Evolutionary conservation across 37 sponge, comb jelly and placozoan genomes (phyloP).

Genomic region (Haliclona indistincta): DNA sequence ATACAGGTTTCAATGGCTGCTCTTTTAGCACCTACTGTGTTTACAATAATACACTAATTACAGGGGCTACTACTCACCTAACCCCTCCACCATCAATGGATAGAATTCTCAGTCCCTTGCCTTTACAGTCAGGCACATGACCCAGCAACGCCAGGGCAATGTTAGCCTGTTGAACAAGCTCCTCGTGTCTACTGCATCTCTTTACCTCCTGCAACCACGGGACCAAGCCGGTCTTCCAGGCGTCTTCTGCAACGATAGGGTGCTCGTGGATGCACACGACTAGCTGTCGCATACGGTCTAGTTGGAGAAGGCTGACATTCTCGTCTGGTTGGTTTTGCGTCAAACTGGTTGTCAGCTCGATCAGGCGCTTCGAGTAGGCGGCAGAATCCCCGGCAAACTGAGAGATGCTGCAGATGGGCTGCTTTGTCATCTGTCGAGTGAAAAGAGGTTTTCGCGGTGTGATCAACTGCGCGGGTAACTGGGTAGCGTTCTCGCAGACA

Average conservation of each 20-base stretch:
- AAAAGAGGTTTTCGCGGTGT: too few species aligned
- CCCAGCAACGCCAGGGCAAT: slow-evolving; percentile 59
- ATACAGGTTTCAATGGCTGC: too few species aligned
- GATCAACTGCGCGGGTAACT: too few species aligned
- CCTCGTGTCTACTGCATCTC: slow-evolving; percentile 9
- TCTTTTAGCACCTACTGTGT: too few species aligned
- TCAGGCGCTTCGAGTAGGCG: too few species aligned
- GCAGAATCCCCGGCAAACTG: too few species aligned
- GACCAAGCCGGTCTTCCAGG: slow-evolving; percentile 31
- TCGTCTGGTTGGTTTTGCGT: too few species aligned
- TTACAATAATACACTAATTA: neutral
- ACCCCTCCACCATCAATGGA: slow-evolving; percentile 85
- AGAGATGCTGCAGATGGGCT: too few species aligned
- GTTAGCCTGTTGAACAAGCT: slow-evolving; percentile 48
- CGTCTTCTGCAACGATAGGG: neutral
- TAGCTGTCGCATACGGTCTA: slow-evolving; percentile 33
- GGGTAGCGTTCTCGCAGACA: too few species aligned
- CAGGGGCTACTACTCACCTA: slow-evolving; percentile 47
- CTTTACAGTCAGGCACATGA: slow-evolving; percentile 31
- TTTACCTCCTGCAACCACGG: slow-evolving; percentile 6
- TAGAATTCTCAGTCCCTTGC: slow-evolving; percentile 65
- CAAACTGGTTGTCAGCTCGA: too few species aligned
- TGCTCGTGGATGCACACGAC: slow-evolving; percentile 1
- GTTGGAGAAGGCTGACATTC: slow-evolving; percentile 4
- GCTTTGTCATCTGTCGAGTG: too few species aligned